Evolutionary conservation across 1,140 invertebrate species (phyloP).

Genomic region (Saccostrea cuccullata): DNA sequence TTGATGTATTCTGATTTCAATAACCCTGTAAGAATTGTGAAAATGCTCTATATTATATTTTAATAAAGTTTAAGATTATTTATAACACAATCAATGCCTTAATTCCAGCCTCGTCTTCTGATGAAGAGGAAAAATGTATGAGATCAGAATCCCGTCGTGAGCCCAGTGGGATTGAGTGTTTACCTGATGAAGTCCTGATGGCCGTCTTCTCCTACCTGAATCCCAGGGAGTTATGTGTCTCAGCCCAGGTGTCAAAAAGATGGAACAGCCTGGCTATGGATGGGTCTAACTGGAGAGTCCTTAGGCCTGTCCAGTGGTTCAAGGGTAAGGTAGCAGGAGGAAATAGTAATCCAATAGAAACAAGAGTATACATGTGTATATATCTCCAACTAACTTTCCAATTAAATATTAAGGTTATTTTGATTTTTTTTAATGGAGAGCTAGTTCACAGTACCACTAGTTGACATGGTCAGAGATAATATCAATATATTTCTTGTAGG

Average conservation of each 20-base stretch:
- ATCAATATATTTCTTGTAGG: constrained; percentile 55
- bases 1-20: no score
- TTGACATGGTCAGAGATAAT: not conserved
- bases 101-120: constrained; percentile 37
- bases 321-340: constrained; percentile 64
- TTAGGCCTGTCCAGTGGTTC: constrained; percentile 79
- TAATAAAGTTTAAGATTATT: no score
- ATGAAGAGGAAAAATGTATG: constrained; percentile 57
- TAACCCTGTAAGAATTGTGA: no score
- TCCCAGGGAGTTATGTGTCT: constrained; percentile 74
- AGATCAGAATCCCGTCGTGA: constrained; percentile 12
- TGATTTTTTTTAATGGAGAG: no score
- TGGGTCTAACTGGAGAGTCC: constrained; percentile 77
- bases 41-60: no score
- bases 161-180: constrained; percentile 48
- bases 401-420: not conserved
- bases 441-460: no score
- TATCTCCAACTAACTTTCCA: no score
- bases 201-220: constrained; percentile 78
- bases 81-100: not conserved
- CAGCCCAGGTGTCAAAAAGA: constrained; percentile 77
- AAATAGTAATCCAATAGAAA: not conserved
- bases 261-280: constrained; percentile 77
- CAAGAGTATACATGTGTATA: not conserved
- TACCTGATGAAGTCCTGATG: constrained; percentile 78